Base-by-base conservation (phyloP, 2,888 invertebrate genomes). In the Carterocephalus palaemon region DNA sequence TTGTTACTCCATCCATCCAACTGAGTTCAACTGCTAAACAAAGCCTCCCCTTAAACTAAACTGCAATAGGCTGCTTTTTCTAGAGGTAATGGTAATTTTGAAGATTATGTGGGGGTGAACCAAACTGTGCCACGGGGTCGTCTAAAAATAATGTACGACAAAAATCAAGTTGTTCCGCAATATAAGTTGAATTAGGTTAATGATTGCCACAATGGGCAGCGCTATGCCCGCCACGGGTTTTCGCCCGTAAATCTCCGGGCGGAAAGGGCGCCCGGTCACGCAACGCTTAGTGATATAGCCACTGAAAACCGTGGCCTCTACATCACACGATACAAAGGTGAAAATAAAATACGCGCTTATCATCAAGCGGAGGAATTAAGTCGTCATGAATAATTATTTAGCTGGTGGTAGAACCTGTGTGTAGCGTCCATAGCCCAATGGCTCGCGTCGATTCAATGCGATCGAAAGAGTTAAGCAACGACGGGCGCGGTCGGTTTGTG, bases 241-340 rank as follows among this genome's bases (percentile, higher is more conserved):
- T 9, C 3, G 22, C 6, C 3, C 16, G 12, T 42, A 34, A 42
- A 28, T 42, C 34, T 20, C 22, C 1, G 0, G 29, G 43, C 36
- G 43, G 36, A 43, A 36, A 43, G 36, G 43, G 36, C 29, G 8
- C 2, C 10, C 2, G 9, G 12, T 26, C 43, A 36, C 43, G 43
- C 43, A 19, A 41, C 26, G 22, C 12, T 23, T 4, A 3, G 4
- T 2, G 12, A 28, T 22, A 12, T 22, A 22, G 10, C 28, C 8
- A 36, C 28, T 29, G 36, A 43, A 43, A 29, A 36, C 36, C 36
- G 36, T 43, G 16, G 28, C 15, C 19, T n/a, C 15, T 22, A 34
- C 33, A 23, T 42, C 42, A 34, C 19, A 34, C 22, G 26, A 28
- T 22, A 19, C 34, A 29, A 29, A 29, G 20, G 32, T 22, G 24